Evolutionary conservation across 2,113 vertebrate genomes (phyloP), one percentile per base, ranked within the genome.

Genomic region (Pandion haliaetus): DNA sequence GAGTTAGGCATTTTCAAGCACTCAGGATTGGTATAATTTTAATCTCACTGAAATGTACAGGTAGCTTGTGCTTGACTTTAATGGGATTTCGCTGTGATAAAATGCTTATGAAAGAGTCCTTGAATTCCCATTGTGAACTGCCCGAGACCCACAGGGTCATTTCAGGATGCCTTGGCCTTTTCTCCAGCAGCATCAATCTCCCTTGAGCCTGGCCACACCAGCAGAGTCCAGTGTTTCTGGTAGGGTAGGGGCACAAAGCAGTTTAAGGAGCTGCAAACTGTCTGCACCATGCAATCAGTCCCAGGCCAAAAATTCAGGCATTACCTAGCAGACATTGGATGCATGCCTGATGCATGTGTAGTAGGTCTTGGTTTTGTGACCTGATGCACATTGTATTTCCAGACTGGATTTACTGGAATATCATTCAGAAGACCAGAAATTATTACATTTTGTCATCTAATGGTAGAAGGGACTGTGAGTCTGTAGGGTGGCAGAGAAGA

Each of bases 171-270:
- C 54, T 54, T 57, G 26, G 8, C 14, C 57, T 91, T 72, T 95
- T 42, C 61, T 76, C 12, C 70, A 94, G 38, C n/a, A 89, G 5
- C 45, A 76, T 5, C 29, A 65, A 18, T 7, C 14, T 80, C 28
- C 17, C 17, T 21, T 24, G 24, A 69, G 34, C 28, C n/a, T 2
- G 2, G 18, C 9, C 47, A 74, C 17, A n/a, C 3, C 40, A 40
- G 9, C 0, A 0, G 29, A 71, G 9, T 19, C 29, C 69, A 32
- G 13, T 0, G 1, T 77, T 93, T 73, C 36, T 32, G 11, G 8
- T 4, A 10, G 36, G 34, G 15, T n/a, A 8, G 29, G 8, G 10
- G 3, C 59, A 74, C 29, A 79, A 31, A 89, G 24, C 25, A 34
- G 8, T 10, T 79, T 42, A 63, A 38, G 91, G 31, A 74, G 15